A percentile compares a stretch with the other conserved stretches of the same genome.
Evolutionary conservation across 2,888 invertebrate species (phyloP).

Genomic region (Calameuta filiformis): DNA sequence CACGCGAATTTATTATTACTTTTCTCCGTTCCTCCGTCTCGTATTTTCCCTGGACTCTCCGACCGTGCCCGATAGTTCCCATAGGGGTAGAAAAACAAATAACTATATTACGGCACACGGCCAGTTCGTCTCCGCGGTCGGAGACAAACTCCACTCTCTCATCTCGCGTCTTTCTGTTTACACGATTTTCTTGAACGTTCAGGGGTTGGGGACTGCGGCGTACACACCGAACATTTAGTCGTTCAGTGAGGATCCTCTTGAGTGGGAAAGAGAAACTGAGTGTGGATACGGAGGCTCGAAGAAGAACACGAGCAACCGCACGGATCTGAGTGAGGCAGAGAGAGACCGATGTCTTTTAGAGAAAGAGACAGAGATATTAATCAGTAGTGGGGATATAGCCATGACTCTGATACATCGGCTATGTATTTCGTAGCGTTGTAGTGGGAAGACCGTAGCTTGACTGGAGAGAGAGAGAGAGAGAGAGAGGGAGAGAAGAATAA

Average conservation of each 20-base stretch:
- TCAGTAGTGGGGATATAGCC: background rate
- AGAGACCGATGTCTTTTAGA: slow-evolving; percentile 8
- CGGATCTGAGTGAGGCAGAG: background rate
- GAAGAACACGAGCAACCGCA: slow-evolving; percentile 15
- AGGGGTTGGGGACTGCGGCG: background rate
- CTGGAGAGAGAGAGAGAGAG: slow-evolving; percentile 1
- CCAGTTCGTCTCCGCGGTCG: slow-evolving; percentile 26
- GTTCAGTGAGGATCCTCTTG: slow-evolving; percentile 8
- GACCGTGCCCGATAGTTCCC: background rate
- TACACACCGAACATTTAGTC: background rate
- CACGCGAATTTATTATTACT: background rate
- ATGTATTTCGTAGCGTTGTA: background rate
- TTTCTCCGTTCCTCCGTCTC: background rate
- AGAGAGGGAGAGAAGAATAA: background rate
- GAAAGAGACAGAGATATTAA: background rate
- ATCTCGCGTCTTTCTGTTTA: slow-evolving; percentile 19
- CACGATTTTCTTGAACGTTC: slow-evolving; percentile 3
- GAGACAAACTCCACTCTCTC: slow-evolving; percentile 25
- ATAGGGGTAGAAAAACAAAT: slow-evolving; percentile 2
- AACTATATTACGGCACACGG: background rate
- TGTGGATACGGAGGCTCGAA: background rate
- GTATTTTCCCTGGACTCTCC: slow-evolving; percentile 2
- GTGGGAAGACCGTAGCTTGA: slow-evolving; percentile 9
- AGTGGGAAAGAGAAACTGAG: slow-evolving; percentile 7
- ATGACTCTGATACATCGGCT: background rate